These are phyloP conservation scores for Benthosema pterotum DNA, from an alignment of 2,797 vertebrate species.

Conservation along the genomic window DNA sequence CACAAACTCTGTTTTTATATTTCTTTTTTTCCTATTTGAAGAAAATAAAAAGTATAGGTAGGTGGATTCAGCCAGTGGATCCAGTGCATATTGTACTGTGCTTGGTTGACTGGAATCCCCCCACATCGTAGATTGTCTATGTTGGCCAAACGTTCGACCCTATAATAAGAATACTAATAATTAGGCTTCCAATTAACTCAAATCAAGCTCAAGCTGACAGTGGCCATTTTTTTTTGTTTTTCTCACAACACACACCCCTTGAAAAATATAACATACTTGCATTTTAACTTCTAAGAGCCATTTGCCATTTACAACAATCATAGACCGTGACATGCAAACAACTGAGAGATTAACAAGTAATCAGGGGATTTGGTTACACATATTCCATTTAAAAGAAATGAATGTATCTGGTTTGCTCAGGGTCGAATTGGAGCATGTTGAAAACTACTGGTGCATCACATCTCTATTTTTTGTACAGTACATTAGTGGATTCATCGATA, in stretches of 20 bases:
- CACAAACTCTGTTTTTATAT: neutral
- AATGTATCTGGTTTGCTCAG: slow-evolving; percentile 94
- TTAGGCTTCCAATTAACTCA: neutral
- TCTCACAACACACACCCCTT: no score
- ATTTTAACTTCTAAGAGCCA: neutral
- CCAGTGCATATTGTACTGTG: no score
- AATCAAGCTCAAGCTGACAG: neutral
- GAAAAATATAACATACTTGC: no score
- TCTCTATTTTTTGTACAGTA: slow-evolving; percentile 74
- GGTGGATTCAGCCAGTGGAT: neutral
- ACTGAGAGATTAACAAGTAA: slow-evolving; percentile 59
- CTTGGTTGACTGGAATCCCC: no score
- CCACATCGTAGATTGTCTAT: no score
- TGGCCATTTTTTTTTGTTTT: no score
- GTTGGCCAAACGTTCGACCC: no score
- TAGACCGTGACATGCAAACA: slow-evolving; percentile 46
- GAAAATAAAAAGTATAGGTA: slow-evolving; percentile 33
- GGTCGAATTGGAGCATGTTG: slow-evolving; percentile 87
- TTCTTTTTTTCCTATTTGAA: slow-evolving; percentile 20
- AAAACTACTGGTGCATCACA: slow-evolving; percentile 79
- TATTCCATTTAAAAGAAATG: slow-evolving; percentile 89
- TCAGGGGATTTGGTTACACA: slow-evolving; percentile 48
- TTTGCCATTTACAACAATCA: slow-evolving; percentile 22
- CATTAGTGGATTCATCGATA: slow-evolving; percentile 40
- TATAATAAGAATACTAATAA: no score